Percentiles rank a stretch among this genome's conserved stretches.
Evolutionary conservation across 2,888 invertebrate genomes (phyloP).

Genomic region (Anorthoa munda): DNA sequence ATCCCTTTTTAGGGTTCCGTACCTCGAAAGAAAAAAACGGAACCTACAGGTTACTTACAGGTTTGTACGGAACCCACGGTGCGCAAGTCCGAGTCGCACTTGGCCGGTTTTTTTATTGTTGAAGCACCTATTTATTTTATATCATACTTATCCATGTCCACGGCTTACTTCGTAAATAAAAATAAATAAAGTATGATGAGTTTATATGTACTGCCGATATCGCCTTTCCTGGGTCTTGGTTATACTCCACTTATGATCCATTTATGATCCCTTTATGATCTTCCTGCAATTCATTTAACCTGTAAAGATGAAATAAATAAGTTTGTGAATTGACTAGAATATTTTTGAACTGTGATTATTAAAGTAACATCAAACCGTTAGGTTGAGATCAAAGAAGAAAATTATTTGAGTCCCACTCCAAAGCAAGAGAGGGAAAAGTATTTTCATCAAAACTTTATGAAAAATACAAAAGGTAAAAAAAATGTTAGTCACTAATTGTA

Average conservation of each 20-base stretch:
- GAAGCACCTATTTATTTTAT: too few species aligned
- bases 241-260: neutral
- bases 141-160: neutral
- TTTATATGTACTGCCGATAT: neutral
- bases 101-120: neutral
- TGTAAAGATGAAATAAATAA: neutral
- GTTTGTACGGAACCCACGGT: too few species aligned
- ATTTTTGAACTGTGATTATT: neutral
- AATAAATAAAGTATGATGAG: neutral
- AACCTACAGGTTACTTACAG: too few species aligned
- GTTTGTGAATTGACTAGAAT: neutral
- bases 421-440: neutral
- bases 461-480: neutral
- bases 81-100: too few species aligned
- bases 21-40: too few species aligned
- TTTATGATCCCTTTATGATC: neutral
- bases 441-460: neutral
- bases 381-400: neutral
- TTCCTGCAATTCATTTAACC: neutral
- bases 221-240: too few species aligned
- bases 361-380: too few species aligned
- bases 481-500: too few species aligned
- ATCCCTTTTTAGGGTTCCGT: too few species aligned
- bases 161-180: neutral
- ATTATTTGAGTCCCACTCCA: neutral